phyloP scores from a whole-genome alignment of 2,113 vertebrate genomes.

The Nyctereutes procyonoides region DNA sequence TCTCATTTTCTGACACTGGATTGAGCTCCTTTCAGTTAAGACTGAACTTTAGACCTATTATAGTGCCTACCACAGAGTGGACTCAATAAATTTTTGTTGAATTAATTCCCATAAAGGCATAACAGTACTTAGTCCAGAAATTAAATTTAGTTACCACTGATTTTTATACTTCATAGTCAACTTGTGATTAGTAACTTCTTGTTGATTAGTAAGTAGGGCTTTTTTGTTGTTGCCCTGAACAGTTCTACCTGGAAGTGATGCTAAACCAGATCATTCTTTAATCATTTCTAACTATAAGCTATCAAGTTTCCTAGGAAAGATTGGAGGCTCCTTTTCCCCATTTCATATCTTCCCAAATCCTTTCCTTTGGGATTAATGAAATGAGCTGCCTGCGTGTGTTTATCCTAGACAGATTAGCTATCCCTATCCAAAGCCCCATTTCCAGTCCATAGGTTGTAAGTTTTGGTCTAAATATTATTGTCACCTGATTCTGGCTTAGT shows the following conservation, averaged over 20 bases:
- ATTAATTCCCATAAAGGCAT: background rate
- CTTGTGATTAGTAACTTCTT: constrained; percentile 29
- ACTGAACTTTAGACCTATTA: background rate
- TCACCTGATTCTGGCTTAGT: constrained; percentile 39
- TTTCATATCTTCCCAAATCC: constrained; percentile 25
- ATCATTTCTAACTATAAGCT: background rate
- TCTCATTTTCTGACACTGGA: constrained; percentile 4
- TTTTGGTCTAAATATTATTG: constrained; percentile 38
- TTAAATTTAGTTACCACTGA: constrained; percentile 36
- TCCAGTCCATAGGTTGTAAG: background rate
- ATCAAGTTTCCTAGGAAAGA: constrained; percentile 20
- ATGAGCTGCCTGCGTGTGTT: background rate
- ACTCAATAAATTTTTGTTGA: constrained; percentile 32
- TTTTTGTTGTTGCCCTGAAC: background rate
- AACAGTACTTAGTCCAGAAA: constrained; percentile 1
- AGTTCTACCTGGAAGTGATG: background rate
- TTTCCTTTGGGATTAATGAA: constrained; percentile 16
- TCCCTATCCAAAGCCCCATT: background rate
- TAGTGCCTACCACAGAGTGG: background rate
- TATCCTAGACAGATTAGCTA: background rate
- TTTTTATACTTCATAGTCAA: constrained; percentile 22
- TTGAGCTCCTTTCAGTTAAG: constrained; percentile 16
- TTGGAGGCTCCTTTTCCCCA: background rate
- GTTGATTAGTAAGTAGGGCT: background rate
- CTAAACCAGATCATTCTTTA: background rate